phyloP scores from a whole-genome alignment of 2,888 invertebrate species.

The Agonopterix alstromeriana region DNA sequence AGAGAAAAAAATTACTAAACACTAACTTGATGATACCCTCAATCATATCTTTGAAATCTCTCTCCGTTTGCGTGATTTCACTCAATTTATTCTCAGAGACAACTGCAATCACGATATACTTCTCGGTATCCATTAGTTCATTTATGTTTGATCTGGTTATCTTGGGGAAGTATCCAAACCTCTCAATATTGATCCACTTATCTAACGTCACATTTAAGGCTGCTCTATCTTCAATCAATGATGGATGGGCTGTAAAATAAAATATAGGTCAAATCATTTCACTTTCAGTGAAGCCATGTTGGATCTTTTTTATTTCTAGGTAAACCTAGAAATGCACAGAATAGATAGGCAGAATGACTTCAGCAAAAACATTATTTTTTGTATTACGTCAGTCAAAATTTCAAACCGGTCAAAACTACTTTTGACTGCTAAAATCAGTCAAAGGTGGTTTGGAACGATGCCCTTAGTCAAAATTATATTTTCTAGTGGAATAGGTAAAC shows the following conservation, averaged over 20 bases:
- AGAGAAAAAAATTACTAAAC: neutral
- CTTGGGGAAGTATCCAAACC: constrained; percentile 93
- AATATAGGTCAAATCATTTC: too few relatives aligned
- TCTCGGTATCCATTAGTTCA: constrained; percentile 88
- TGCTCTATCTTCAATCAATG: constrained; percentile 41
- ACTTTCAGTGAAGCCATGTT: too few relatives aligned
- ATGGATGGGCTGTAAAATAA: constrained; percentile 32
- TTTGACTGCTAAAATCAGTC: too few relatives aligned
- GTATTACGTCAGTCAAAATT: too few relatives aligned
- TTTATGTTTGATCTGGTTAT: constrained; percentile 89
- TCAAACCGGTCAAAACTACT: too few relatives aligned
- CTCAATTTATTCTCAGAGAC: constrained; percentile 91
- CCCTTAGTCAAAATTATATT: too few relatives aligned
- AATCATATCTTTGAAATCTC: constrained; percentile 90
- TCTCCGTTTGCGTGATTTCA: constrained; percentile 87
- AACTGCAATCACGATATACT: constrained; percentile 91
- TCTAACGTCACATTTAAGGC: constrained; percentile 82
- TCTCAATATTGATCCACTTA: constrained; percentile 92
- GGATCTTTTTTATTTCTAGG: too few relatives aligned
- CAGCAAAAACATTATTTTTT: too few relatives aligned
- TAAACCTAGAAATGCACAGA: too few relatives aligned
- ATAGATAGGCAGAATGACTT: too few relatives aligned
- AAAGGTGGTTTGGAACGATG: too few relatives aligned
- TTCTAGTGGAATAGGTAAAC: too few relatives aligned
- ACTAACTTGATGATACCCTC: constrained; percentile 83